Conservation (phyloP, 2,888 invertebrate genomes). For the Nineta flava region DNA sequence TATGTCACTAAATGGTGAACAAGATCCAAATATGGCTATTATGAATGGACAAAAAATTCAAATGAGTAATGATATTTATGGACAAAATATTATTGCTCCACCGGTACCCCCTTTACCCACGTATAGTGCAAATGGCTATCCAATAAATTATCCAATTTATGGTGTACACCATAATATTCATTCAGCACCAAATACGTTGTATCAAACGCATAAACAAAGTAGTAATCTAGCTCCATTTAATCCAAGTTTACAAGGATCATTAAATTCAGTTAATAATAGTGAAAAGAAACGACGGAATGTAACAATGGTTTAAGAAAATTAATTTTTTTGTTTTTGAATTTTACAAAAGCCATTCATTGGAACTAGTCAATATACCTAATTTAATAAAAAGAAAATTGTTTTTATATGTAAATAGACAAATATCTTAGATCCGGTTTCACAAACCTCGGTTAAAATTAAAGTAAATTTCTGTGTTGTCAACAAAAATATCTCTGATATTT, state of each 20-base stretch:
- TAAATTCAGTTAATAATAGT: conserved; percentile 37
- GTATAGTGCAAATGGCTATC: conserved; percentile 26
- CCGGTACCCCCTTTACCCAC: conserved; percentile 36
- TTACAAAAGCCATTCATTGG: background rate
- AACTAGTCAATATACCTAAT: conserved; percentile 2
- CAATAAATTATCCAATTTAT: conserved; percentile 27
- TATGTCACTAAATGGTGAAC: conserved; percentile 21
- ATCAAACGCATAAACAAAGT: conserved; percentile 28
- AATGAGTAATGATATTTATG: conserved; percentile 19
- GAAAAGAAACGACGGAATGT: conserved; percentile 39
- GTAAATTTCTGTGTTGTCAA: no score
- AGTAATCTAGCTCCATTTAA: conserved; percentile 27
- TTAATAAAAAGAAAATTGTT: background rate
- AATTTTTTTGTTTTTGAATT: background rate
- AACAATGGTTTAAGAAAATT: conserved; percentile 34
- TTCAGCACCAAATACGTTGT: conserved; percentile 16
- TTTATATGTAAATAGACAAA: background rate
- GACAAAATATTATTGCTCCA: conserved; percentile 21
- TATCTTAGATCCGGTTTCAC: background rate
- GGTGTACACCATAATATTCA: conserved; percentile 24
- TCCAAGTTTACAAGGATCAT: conserved; percentile 35
- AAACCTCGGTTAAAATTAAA: background rate
- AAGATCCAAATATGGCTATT: conserved; percentile 22
- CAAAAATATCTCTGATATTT: no score
- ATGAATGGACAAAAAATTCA: conserved; percentile 22